These are phyloP conservation scores for Pentamera pediparva DNA, from an alignment of 53 echinoderm and acorn worm species.

Conservation along the genomic window DNA sequence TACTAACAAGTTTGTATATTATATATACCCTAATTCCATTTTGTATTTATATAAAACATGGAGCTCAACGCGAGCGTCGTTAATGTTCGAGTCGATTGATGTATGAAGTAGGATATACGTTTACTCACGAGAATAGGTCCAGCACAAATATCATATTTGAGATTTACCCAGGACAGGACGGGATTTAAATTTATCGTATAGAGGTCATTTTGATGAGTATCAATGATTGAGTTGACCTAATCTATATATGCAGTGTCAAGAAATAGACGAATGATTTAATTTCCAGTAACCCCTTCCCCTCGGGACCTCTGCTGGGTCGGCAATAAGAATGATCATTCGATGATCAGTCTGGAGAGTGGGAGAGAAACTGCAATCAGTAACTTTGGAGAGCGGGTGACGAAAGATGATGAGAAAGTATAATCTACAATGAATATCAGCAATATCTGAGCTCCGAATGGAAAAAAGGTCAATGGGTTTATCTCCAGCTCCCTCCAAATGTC, in stretches of 20 bases:
- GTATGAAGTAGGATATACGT: no score
- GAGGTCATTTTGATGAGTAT: neutral
- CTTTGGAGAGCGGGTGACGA: neutral
- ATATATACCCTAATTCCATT: no score
- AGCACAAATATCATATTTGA: no score
- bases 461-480: conserved; percentile 3
- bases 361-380: neutral
- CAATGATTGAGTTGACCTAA: neutral
- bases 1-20: no score
- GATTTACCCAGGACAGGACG: no score
- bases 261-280: neutral
- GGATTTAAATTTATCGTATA: no score
- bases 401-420: conserved; percentile 34
- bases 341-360: conserved; percentile 37
- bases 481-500: conserved; percentile 39
- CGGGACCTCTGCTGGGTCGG: neutral
- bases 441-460: conserved; percentile 22
- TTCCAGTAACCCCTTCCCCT: neutral
- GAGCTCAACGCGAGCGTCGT: no score
- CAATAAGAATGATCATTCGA: conserved; percentile 3
- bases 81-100: no score
- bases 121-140: no score
- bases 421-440: conserved; percentile 26
- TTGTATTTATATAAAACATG: no score
- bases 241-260: neutral